Conservation (phyloP, 2,113 vertebrate genomes). For the Lepidothrix coronata region DNA sequence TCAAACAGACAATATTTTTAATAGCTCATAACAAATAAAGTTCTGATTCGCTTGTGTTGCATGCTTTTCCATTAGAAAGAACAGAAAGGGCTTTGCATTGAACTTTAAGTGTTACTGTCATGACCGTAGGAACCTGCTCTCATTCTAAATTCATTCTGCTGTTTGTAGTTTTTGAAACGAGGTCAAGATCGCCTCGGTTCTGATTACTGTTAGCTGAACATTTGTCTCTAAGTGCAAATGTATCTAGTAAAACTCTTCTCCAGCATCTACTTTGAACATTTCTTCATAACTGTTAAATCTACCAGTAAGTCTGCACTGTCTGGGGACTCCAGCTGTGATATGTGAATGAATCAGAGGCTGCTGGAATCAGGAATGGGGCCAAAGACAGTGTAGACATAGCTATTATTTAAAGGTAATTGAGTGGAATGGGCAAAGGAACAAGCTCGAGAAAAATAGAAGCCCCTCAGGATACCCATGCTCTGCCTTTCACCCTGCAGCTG, state of each 20-base stretch:
- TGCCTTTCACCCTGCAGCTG: neutral
- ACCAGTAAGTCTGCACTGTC: neutral
- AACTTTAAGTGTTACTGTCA: neutral
- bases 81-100: neutral
- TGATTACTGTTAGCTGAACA: neutral
- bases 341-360: slow-evolving; percentile 15
- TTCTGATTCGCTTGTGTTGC: neutral
- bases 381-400: neutral
- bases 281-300: slow-evolving; percentile 9
- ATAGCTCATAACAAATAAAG: neutral
- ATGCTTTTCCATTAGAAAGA: neutral
- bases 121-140: neutral
- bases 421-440: slow-evolving; percentile 32
- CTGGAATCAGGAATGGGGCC: neutral
- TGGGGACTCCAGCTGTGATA: neutral
- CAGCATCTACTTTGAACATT: no score
- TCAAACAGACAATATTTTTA: neutral
- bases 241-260: neutral
- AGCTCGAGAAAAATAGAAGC: slow-evolving; percentile 9
- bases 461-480: neutral
- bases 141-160: neutral
- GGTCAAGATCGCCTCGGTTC: neutral
- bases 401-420: slow-evolving; percentile 53
- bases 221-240: neutral
- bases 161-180: neutral